Conservation (phyloP, 2,888 invertebrate species). For the Minunthozetes semirufus region DNA sequence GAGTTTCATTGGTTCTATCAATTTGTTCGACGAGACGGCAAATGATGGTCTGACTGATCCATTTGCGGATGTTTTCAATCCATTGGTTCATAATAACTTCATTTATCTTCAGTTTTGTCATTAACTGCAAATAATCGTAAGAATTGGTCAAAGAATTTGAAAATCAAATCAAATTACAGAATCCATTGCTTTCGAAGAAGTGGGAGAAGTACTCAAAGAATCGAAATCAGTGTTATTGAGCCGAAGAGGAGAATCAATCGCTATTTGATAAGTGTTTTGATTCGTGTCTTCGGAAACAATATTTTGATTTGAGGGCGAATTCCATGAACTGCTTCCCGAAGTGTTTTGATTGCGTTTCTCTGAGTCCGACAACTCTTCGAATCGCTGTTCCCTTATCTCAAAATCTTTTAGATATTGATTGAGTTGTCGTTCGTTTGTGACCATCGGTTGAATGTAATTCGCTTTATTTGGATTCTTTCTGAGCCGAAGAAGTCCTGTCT, state of each 20-base stretch:
- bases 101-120: slow-evolving; percentile 57
- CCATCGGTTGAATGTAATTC: slow-evolving; percentile 25
- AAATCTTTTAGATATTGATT: slow-evolving; percentile 37
- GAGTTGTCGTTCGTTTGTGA: slow-evolving; percentile 37
- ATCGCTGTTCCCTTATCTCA: slow-evolving; percentile 38
- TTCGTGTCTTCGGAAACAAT: background rate
- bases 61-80: slow-evolving; percentile 73
- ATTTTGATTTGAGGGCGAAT: background rate
- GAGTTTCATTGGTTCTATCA: slow-evolving; percentile 60
- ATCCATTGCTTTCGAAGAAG: slow-evolving; percentile 31
- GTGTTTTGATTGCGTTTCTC: slow-evolving; percentile 34
- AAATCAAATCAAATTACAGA: slow-evolving; percentile 3
- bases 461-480: slow-evolving; percentile 27
- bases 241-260: slow-evolving; percentile 36
- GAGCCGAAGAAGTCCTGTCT: slow-evolving; percentile 21
- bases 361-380: slow-evolving; percentile 35
- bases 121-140: slow-evolving; percentile 25
- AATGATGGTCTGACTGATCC: slow-evolving; percentile 77
- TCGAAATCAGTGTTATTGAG: slow-evolving; percentile 38
- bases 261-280: slow-evolving; percentile 37
- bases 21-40: slow-evolving; percentile 68
- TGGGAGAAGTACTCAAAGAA: slow-evolving; percentile 32
- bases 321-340: background rate
- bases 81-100: slow-evolving; percentile 65
- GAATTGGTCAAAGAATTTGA: background rate